Evolutionary conservation across 2,113 vertebrate species (phyloP).

Genomic region (Antechinus stuartii): DNA sequence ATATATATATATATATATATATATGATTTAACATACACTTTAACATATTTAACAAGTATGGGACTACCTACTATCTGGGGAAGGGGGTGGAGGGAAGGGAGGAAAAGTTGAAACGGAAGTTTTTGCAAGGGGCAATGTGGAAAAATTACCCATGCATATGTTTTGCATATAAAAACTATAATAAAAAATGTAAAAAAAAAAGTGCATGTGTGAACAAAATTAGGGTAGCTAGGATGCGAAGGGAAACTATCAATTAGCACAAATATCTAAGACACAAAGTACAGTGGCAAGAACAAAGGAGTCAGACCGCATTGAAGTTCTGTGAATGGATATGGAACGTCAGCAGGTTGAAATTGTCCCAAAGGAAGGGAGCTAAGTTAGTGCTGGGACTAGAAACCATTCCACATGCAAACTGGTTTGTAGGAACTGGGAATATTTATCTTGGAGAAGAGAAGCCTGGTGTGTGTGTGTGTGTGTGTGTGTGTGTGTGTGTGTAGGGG

Average conservation of each 20-base stretch:
- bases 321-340: background rate
- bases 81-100: too few species aligned
- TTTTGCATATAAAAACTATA: too few species aligned
- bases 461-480: too few species aligned
- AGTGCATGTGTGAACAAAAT: background rate
- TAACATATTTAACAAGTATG: too few species aligned
- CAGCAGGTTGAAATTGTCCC: background rate
- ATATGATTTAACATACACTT: too few species aligned
- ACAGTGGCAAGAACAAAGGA: background rate
- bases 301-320: background rate
- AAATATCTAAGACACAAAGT: background rate
- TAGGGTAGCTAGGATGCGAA: background rate
- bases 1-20: too few species aligned
- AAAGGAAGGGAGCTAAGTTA: background rate
- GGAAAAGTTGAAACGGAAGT: too few species aligned
- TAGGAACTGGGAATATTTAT: background rate
- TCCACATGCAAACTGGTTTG: background rate
- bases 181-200: background rate
- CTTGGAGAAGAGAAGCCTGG: background rate
- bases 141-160: too few species aligned
- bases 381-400: background rate
- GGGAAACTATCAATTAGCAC: background rate
- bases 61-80: too few species aligned
- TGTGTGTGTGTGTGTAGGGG: background rate
- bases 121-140: too few species aligned